phyloP scores from a whole-genome alignment of 2,888 invertebrate species.

The Erebia palarica region DNA sequence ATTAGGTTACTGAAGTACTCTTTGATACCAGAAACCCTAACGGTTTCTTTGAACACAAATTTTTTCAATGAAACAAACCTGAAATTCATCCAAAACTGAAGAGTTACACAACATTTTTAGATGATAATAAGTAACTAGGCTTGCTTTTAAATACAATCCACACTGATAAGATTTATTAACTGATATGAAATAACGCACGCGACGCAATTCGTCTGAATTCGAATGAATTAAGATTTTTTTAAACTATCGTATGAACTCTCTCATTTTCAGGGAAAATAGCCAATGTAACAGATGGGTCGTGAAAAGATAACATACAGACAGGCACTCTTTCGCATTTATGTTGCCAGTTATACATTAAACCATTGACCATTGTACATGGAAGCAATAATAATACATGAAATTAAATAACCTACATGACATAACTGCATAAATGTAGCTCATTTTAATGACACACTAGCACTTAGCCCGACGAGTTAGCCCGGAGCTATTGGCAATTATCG shows the following conservation, averaged over 20 bases:
- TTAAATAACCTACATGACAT: neutral
- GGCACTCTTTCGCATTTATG: too few species aligned
- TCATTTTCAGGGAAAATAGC: too few species aligned
- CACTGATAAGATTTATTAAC: too few species aligned
- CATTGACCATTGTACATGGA: too few species aligned
- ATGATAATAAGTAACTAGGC: neutral
- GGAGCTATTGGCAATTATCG: constrained; percentile 76
- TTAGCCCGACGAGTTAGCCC: constrained; percentile 49
- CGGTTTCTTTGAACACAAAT: constrained; percentile 11
- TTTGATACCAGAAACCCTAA: neutral
- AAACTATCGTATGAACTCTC: too few species aligned
- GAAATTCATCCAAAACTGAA: neutral
- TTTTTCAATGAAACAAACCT: neutral
- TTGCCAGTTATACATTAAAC: too few species aligned
- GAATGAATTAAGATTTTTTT: too few species aligned
- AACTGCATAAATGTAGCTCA: constrained; percentile 7
- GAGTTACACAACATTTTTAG: neutral
- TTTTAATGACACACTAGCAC: constrained; percentile 14
- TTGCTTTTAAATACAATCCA: neutral
- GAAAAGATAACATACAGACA: too few species aligned
- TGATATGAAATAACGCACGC: too few species aligned
- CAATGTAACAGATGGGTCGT: too few species aligned
- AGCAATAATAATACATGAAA: too few species aligned
- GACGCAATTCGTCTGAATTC: too few species aligned
- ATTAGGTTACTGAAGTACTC: constrained; percentile 12